A percentile compares a stretch with the other conserved stretches of the same genome.
phyloP scores from a whole-genome alignment of 2,113 vertebrate species.

The Porphyrio hochstetteri region DNA sequence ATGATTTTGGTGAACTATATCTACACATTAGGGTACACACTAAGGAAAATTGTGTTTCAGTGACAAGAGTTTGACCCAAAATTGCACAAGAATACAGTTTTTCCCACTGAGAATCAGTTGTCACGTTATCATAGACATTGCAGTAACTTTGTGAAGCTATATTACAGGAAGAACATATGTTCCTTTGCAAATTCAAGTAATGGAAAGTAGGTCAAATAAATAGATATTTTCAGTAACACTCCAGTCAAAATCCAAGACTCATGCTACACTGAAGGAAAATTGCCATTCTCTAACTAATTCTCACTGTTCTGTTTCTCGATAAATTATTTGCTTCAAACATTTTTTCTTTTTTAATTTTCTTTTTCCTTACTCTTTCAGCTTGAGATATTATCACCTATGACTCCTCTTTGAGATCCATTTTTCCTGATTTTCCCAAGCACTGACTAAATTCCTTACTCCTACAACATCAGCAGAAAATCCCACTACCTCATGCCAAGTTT shows the following conservation, averaged over 20 bases:
- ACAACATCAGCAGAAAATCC: neutral
- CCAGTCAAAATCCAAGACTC: neutral
- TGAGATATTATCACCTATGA: neutral
- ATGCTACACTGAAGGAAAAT: neutral
- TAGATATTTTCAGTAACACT: neutral
- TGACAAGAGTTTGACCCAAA: neutral
- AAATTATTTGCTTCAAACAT: neutral
- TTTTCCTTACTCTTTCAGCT: neutral
- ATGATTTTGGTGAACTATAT: neutral
- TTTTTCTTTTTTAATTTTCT: neutral
- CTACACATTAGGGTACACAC: neutral
- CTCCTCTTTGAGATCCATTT: neutral
- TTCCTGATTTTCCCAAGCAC: neutral
- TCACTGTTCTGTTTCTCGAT: neutral
- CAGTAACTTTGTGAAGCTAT: neutral
- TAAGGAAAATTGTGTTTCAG: neutral
- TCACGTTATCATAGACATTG: neutral
- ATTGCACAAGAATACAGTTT: neutral
- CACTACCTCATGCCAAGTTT: neutral
- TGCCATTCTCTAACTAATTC: neutral
- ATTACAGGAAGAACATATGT: neutral
- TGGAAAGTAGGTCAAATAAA: neutral
- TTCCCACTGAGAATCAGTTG: neutral
- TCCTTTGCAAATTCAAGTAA: neutral
- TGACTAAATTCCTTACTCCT: neutral